Evolutionary conservation across 2,888 invertebrate species (phyloP).

Genomic region (Macroteleia sp.): DNA sequence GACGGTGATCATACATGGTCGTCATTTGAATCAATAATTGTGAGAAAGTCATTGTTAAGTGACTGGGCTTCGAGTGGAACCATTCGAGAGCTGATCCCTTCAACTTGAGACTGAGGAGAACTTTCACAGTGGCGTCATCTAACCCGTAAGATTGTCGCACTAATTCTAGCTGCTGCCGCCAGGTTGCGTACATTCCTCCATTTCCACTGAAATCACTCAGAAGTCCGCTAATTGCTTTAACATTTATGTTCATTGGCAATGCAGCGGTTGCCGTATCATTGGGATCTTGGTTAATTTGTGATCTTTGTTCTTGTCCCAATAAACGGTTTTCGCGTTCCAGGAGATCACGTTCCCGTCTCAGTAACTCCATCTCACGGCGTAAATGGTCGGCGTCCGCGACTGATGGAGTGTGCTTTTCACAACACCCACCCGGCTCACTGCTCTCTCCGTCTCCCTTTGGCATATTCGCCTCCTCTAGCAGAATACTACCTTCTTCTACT

Average conservation of each 20-base stretch:
- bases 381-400: too few relatives aligned
- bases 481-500: too few relatives aligned
- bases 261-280: too few relatives aligned
- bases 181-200: not conserved
- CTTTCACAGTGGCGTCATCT: not conserved
- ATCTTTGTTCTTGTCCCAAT: too few relatives aligned
- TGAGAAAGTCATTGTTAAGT: not conserved
- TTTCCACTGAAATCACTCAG: not conserved
- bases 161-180: not conserved
- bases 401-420: too few relatives aligned
- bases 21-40: not conserved
- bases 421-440: too few relatives aligned
- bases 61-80: slow-evolving; percentile 9
- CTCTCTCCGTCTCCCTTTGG: too few relatives aligned
- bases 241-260: not conserved
- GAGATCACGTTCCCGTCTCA: not conserved
- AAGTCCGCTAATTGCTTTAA: not conserved
- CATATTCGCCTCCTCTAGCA: too few relatives aligned
- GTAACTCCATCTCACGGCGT: too few relatives aligned
- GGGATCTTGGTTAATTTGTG: too few relatives aligned
- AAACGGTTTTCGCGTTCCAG: not conserved
- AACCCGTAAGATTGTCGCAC: not conserved
- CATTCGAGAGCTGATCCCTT: not conserved
- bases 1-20: not conserved
- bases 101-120: not conserved